Base-by-base conservation (phyloP, 2,113 vertebrate genomes). In the Microtus richardsoni region DNA sequence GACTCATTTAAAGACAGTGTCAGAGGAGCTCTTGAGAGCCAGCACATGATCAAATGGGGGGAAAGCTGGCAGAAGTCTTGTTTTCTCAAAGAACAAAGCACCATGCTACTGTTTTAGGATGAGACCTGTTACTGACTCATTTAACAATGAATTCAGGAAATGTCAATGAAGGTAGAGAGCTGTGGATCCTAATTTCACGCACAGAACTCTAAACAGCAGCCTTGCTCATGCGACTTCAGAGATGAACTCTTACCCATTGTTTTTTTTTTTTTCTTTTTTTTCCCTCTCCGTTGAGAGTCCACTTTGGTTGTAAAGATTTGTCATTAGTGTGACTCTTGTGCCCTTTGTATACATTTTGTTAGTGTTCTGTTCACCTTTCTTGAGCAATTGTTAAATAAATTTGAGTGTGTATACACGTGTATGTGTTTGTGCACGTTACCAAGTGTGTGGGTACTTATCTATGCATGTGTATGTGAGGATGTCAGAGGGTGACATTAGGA, bases 1-100 rank as follows among this genome's bases (percentile, higher is more conserved):
- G 26, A 91, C 91, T 92, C 47, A 94, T 96, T 98, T 98, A 94
- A 97, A 97, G 78, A 60, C 82, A 91, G 33, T 85, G 79, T 93
- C 74, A 95, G 97, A 97, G 71, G 7, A 88, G 68, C 44, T 94
- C 95, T 91, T 92, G 39, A 94, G 60, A 94, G n/a, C 19, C 41
- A 95, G 39, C 39, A 87, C 58, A 80, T 54, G 80, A 79, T 95
- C 94, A 92, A 89, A 68, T 30, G 97, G 36, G 26, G 75, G 5
- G 60, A 93, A 89, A 91, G 39, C 80, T 92, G 83, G 21, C n/a
- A 71, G 30, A 96, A 89, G 4, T 77, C 44, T 64, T 85, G 39
- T 77, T 93, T 93, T 92, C 95, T 86, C 71, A 88, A 95, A 97
- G 87, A 75, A 91, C 17, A 71, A 78, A 75, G 22, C 49, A 93